A percentile compares a stretch with the other conserved stretches of the same genome.
These are phyloP conservation scores for Lamellibrachia satsuma DNA, from an alignment of 2,888 invertebrate species.

Conservation along the genomic window DNA sequence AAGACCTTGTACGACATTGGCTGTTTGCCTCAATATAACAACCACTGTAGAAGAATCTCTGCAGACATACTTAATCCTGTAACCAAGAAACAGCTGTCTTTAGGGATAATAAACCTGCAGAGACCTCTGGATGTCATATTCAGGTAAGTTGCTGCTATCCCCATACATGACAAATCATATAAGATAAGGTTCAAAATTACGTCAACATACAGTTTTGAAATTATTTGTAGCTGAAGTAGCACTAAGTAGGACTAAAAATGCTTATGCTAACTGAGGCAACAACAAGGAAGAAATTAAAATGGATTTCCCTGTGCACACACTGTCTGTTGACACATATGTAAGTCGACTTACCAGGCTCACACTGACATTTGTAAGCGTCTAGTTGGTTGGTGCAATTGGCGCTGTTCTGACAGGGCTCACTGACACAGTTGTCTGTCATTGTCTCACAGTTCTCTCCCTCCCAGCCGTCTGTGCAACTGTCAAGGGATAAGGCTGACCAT, in stretches of 20 bases:
- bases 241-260: neutral
- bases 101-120: too few relatives aligned
- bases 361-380: conserved; percentile 77
- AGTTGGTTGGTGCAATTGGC: conserved; percentile 74
- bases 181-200: too few relatives aligned
- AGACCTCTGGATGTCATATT: too few relatives aligned
- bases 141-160: too few relatives aligned
- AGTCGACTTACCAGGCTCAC: conserved; percentile 69
- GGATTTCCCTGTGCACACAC: neutral
- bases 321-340: neutral
- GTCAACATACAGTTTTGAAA: too few relatives aligned
- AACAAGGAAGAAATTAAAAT: neutral
- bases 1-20: too few relatives aligned
- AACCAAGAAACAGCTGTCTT: too few relatives aligned
- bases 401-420: conserved; percentile 71
- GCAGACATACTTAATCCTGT: too few relatives aligned
- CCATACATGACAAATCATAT: too few relatives aligned
- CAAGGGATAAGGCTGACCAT: neutral
- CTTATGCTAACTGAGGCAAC: neutral
- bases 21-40: too few relatives aligned
- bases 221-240: too few relatives aligned
- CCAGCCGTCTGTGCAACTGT: conserved; percentile 45
- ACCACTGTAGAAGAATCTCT: too few relatives aligned
- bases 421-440: conserved; percentile 27
- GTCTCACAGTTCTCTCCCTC: conserved; percentile 46